These are phyloP conservation scores for Lamprotornis superbus DNA, from an alignment of 2,113 vertebrate genomes.

Conservation along the genomic window DNA sequence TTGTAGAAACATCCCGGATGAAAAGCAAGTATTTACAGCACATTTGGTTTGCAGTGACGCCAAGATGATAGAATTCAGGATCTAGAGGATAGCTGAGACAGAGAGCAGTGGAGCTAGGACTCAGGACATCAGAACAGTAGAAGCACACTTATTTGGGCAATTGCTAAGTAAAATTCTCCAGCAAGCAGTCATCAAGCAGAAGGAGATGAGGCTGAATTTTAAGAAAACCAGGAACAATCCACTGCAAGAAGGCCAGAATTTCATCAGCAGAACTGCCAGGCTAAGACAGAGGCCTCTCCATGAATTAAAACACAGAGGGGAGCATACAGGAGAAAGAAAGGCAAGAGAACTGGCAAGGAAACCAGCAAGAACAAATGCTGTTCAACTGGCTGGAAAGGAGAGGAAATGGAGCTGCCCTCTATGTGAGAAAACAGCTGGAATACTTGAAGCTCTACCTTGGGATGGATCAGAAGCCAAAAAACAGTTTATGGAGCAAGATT, in stretches of 20 bases:
- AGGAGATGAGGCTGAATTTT: background rate
- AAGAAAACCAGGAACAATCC: background rate
- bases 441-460: background rate
- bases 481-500: background rate
- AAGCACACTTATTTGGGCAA: background rate
- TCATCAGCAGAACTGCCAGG: background rate
- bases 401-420: background rate
- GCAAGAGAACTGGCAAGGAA: background rate
- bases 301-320: background rate
- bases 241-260: background rate
- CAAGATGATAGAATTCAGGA: background rate
- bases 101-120: background rate
- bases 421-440: background rate
- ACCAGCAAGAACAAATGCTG: background rate
- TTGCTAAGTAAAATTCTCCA: background rate
- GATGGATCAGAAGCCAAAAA: background rate
- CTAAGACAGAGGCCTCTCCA: background rate
- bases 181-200: background rate
- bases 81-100: background rate
- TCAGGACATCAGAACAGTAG: background rate
- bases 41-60: background rate
- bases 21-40: conserved; percentile 26
- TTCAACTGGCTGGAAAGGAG: background rate
- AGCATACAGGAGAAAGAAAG: background rate
- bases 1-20: background rate